Base-by-base conservation (phyloP, 2,888 invertebrate species). In the Axea sp. region DNA sequence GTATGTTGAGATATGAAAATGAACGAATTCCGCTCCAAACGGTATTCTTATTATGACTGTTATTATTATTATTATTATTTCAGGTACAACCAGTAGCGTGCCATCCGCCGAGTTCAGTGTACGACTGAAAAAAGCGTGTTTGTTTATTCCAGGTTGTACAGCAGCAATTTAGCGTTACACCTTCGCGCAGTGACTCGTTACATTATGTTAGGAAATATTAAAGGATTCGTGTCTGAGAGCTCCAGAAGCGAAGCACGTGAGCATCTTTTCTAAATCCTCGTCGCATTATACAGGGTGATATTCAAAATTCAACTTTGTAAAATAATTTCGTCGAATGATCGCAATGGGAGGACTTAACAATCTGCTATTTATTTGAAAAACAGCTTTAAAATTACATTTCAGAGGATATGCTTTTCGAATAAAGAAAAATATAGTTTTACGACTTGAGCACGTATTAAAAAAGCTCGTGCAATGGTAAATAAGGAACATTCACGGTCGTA, bases 191-290 rank as follows among this genome's bases (percentile, higher is more conserved):
- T n/a, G 39, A 6, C 39, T 39, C 19, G 39, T 55, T 53, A 43
- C 47, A 28, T 71, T 57, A 49, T 30, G 37, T 49, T 57, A 55
- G 57, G 24, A 35, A 64, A 64, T 57, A 57, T 64, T 57, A 37
- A 57, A 49, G 51, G 17, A 57, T 41, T 26, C 57, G 71, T 55
- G 57, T 26, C 49, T 47, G 37, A 12, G 31, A 19, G 35, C n/a
- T n/a, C n/a, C n/a, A n/a, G n/a, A n/a, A n/a, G n/a, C n/a, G n/a
- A 15, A 24, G 14, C 35, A 49, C 60, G 33, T 51, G 35, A 45
- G 33, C 22, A 31, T 60, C 28, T 39, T 31, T 11, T 11, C 26
- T 51, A 53, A 49, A 51, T 60, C 28, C 45, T 19, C 55, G 51
- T 43, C 19, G 57, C 41, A 33, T 31, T 37, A 26, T 37, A 37